Evolutionary conservation across 2,113 vertebrate species (phyloP).

Genomic region (Pteropus alecto): DNA sequence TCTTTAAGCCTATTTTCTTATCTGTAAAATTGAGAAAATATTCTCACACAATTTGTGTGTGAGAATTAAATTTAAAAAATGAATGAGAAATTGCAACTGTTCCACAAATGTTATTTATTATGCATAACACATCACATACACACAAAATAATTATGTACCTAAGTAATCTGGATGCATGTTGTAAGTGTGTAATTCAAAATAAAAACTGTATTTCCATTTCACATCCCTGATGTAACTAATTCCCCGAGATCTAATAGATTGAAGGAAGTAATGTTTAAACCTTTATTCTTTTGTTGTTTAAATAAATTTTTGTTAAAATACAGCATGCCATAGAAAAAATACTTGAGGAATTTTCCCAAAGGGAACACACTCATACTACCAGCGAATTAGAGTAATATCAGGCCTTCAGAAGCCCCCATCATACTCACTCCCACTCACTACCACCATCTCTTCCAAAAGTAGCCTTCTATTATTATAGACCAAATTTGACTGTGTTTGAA

Average conservation of each 20-base stretch:
- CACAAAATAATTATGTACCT: neutral
- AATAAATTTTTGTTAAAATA: neutral
- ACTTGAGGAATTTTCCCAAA: slow-evolving; percentile 19
- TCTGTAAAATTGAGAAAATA: neutral
- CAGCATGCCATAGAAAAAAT: neutral
- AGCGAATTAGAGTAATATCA: neutral
- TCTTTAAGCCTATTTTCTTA: neutral
- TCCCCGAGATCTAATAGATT: neutral
- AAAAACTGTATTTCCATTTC: neutral
- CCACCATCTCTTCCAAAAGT: neutral
- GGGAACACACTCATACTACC: neutral
- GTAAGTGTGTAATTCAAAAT: neutral
- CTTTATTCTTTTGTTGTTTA: neutral
- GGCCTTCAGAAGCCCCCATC: neutral
- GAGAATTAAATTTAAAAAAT: slow-evolving; percentile 28
- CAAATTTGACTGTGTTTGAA: neutral
- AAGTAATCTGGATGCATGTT: neutral
- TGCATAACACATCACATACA: neutral
- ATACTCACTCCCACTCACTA: neutral
- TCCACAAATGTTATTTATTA: neutral
- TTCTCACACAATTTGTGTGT: neutral
- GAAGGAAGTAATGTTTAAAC: neutral
- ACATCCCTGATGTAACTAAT: neutral
- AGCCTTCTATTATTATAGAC: neutral
- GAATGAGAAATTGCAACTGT: neutral